Conservation (phyloP, 2,888 invertebrate genomes). For the Hedychridium roseum region DNA sequence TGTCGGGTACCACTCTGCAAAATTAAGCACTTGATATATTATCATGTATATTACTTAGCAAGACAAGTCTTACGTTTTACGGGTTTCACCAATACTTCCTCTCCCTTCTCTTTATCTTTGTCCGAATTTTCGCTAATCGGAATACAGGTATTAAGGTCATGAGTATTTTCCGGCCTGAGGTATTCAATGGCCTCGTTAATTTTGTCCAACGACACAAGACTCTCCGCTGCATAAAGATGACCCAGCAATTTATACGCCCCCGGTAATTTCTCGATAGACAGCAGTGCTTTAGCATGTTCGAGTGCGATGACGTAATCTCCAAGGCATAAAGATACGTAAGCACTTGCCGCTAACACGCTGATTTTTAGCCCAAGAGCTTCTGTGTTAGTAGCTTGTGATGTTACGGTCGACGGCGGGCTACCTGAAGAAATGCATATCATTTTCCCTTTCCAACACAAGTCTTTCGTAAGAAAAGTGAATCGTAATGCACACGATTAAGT, state of each 20-base stretch:
- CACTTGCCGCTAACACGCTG: conserved; percentile 78
- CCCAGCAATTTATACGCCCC: conserved; percentile 80
- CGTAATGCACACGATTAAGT: too few species aligned
- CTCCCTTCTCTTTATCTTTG: conserved; percentile 64
- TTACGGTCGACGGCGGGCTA: conserved; percentile 36
- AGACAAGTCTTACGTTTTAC: conserved; percentile 42
- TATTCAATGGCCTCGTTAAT: conserved; percentile 85
- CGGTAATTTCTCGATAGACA: conserved; percentile 76
- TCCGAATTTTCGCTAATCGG: conserved; percentile 48
- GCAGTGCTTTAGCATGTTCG: conserved; percentile 78
- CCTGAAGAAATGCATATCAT: conserved; percentile 23
- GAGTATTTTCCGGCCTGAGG: conserved; percentile 79
- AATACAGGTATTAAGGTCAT: conserved; percentile 65
- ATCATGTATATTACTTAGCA: too few species aligned
- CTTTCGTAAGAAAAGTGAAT: too few species aligned
- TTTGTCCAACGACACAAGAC: conserved; percentile 81
- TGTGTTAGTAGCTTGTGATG: conserved; percentile 41
- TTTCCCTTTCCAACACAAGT: too few species aligned
- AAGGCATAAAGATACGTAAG: conserved; percentile 85
- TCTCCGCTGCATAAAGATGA: conserved; percentile 90
- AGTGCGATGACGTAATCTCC: conserved; percentile 84
- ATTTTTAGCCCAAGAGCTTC: conserved; percentile 62
- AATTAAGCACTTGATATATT: conserved; percentile 12
- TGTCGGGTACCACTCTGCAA: conserved; percentile 71
- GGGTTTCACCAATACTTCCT: conserved; percentile 53